These are phyloP conservation scores for Ophion ellenae DNA, from an alignment of 2,888 invertebrate species.

Conservation along the genomic window DNA sequence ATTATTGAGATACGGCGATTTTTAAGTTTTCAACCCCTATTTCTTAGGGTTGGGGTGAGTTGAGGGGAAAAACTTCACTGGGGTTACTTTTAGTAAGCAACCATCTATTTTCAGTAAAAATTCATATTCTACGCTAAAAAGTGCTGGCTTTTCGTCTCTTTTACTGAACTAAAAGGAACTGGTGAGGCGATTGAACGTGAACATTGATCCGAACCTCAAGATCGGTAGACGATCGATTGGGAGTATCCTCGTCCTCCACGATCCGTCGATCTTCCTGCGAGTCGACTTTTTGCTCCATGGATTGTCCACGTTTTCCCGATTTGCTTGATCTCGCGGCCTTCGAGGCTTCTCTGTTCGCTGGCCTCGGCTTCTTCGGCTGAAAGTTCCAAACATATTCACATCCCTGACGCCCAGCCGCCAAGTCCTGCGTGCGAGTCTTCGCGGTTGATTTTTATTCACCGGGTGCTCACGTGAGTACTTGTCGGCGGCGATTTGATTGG, in stretches of 20 bases:
- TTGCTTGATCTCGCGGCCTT: conserved; percentile 60
- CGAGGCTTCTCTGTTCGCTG: conserved; percentile 54
- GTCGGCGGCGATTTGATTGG: conserved; percentile 89
- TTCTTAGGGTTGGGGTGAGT: too few species aligned
- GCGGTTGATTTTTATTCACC: conserved; percentile 67
- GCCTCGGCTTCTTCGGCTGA: conserved; percentile 66
- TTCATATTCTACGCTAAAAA: too few species aligned
- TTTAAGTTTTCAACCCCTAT: too few species aligned
- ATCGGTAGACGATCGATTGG: conserved; percentile 53
- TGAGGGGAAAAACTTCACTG: too few species aligned
- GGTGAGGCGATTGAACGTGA: background rate
- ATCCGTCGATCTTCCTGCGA: conserved; percentile 62
- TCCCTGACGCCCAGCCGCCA: background rate
- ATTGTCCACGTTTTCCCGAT: conserved; percentile 63
- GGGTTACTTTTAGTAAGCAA: too few species aligned
- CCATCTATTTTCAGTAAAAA: too few species aligned
- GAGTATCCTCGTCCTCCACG: conserved; percentile 68
- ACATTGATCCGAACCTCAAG: conserved; percentile 58
- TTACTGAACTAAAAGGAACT: too few species aligned
- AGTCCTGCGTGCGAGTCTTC: background rate
- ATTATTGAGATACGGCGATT: too few species aligned
- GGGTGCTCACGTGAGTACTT: conserved; percentile 86
- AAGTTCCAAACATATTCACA: background rate
- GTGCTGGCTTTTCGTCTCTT: too few species aligned
- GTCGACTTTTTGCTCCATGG: conserved; percentile 55